phyloP scores from a whole-genome alignment of 23 tunicate genomes.

The Halocynthia aurantium region DNA sequence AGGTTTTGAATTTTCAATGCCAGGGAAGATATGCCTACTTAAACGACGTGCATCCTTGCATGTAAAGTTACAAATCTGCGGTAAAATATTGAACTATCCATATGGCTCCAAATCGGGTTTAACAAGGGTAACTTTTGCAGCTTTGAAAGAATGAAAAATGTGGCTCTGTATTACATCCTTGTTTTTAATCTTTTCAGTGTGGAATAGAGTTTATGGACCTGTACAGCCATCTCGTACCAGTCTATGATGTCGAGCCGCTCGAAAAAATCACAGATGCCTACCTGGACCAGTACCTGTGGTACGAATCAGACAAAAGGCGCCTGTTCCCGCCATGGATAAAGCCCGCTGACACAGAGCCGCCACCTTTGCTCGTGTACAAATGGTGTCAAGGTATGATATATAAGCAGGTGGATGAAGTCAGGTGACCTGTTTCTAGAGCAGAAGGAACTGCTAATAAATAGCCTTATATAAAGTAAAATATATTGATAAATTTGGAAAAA shows the following conservation, averaged over 20 bases:
- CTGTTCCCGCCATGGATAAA: slow-evolving; percentile 98
- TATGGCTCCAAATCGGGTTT: too few species aligned
- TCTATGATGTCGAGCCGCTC: slow-evolving; percentile 96
- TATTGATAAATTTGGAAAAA: too few species aligned
- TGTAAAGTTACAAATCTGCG: too few species aligned
- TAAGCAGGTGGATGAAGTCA: not conserved
- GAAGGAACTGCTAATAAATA: not conserved
- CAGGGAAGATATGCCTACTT: too few species aligned
- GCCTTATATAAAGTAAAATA: not conserved
- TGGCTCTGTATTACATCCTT: not conserved
- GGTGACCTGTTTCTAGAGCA: not conserved
- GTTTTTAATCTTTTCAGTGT: slow-evolving; percentile 43
- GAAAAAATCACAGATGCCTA: slow-evolving; percentile 99
- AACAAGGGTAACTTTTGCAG: not conserved
- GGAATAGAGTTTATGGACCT: slow-evolving; percentile 99
- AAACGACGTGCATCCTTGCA: too few species aligned
- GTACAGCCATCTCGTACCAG: slow-evolving; percentile 99
- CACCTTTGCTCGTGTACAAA: slow-evolving; percentile 90
- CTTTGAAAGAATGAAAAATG: not conserved
- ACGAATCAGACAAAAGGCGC: slow-evolving; percentile 96
- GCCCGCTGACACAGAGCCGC: slow-evolving; percentile 99
- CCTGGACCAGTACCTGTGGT: slow-evolving; percentile 98
- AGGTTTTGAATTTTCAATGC: too few species aligned
- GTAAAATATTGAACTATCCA: too few species aligned
- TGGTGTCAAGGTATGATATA: slow-evolving; percentile 90